Evolutionary conservation across 2,113 vertebrate genomes (phyloP), one percentile per base, ranked within the genome.

Genomic region (Pangasianodon hypophthalmus): DNA sequence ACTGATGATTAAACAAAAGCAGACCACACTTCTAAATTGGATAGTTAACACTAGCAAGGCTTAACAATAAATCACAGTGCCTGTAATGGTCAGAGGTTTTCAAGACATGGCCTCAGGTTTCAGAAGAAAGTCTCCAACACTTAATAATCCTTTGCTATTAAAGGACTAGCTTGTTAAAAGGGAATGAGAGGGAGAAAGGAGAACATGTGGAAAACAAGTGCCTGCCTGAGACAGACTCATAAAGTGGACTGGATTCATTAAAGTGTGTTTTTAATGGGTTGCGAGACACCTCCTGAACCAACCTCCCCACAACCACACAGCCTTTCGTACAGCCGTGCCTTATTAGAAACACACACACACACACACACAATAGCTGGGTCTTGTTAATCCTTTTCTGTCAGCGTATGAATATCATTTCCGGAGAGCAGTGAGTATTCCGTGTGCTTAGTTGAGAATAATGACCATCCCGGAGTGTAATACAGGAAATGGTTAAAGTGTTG

Each of bases 401-500:
- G 58, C 44, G 67, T 50, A 73, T 52, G 88, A 88, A 62, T 88
- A 88, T 89, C 24, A 86, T 90, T 89, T 91, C 92, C 87, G 87
- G 85, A 56, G 26, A 88, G 46, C 84, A 13, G 73, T 0, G 44
- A n/a, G 81, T 26, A 90, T 73, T 87, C 75, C 32, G 52, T 82
- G 60, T 84, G 71, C 91, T 88, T 87, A 62, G 88, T 77, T 10
- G 18, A 80, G 85, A 67, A 80, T 89, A 89, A 89, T 85, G 84
- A 88, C 80, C 80, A 56, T 86, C 90, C 75, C 41, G 26, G 86
- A 83, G 91, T 6, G 75, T 82, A 86, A 92, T 91, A 91, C 92
- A 93, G 93, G 93, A 94, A 94, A 92, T 11, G 29, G 91, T 92
- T 94, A 92, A 94, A 90, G 90, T 89, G 91, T 83, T 69, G 54